phyloP scores from a whole-genome alignment of 2,888 invertebrate species.

The Congeria kusceri region DNA sequence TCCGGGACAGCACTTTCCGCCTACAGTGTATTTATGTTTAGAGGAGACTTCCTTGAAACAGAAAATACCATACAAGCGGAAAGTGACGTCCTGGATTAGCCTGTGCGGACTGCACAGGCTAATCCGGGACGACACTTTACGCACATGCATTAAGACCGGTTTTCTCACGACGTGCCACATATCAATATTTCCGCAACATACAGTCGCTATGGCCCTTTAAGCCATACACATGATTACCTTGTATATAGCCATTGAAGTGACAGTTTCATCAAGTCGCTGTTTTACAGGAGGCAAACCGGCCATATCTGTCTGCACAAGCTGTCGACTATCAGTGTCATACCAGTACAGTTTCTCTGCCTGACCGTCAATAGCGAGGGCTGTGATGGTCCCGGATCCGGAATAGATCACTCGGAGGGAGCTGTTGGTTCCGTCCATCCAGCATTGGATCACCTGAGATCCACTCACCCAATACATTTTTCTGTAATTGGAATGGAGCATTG shows the following conservation, averaged over 20 bases:
- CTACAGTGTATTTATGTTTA: too few species aligned
- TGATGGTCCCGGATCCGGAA: slow-evolving; percentile 92
- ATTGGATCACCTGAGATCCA: slow-evolving; percentile 93
- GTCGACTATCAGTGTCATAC: slow-evolving; percentile 92
- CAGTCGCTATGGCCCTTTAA: too few species aligned
- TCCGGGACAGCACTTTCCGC: too few species aligned
- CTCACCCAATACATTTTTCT: slow-evolving; percentile 94
- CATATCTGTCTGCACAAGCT: background rate
- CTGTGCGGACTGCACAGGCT: too few species aligned
- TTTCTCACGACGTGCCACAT: too few species aligned
- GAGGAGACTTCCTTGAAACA: too few species aligned
- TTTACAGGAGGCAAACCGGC: background rate
- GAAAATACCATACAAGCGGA: too few species aligned
- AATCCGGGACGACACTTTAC: too few species aligned
- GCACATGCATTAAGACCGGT: too few species aligned
- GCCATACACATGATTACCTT: slow-evolving; percentile 86
- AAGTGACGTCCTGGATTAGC: too few species aligned
- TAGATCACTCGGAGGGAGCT: slow-evolving; percentile 82
- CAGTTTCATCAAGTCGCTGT: background rate
- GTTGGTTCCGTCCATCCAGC: slow-evolving; percentile 92
- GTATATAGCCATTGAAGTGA: slow-evolving; percentile 89
- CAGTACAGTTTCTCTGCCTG: slow-evolving; percentile 93
- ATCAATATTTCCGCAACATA: too few species aligned
- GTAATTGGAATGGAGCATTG: background rate
- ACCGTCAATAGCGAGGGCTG: slow-evolving; percentile 94